Evolutionary conservation across 2,113 vertebrate species (phyloP).

Genomic region (Boulengeromyrus knoepffleri): DNA sequence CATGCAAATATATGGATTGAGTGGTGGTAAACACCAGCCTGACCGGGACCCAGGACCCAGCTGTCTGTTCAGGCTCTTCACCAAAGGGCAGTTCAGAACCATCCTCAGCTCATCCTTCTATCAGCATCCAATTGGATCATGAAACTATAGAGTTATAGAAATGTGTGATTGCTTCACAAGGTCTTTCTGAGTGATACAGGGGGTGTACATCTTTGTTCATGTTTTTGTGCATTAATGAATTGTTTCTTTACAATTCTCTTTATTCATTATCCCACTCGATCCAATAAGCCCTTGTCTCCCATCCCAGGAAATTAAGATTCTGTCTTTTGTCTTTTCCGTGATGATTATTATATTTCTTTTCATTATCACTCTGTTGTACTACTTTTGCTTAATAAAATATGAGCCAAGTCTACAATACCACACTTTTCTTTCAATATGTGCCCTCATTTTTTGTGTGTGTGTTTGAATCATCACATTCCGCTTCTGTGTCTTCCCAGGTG

Average conservation of each 20-base stretch:
- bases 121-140: conserved; percentile 15
- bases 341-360: conserved; percentile 24
- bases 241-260: conserved; percentile 36
- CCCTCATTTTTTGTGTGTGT: neutral
- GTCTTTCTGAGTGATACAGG: conserved; percentile 48
- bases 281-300: conserved; percentile 57
- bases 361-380: conserved; percentile 43
- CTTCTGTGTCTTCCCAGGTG: conserved; percentile 60
- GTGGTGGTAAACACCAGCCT: neutral
- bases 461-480: neutral
- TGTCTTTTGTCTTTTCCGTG: conserved; percentile 52
- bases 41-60: neutral
- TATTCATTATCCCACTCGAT: conserved; percentile 48
- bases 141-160: conserved; percentile 38
- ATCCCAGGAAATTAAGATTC: conserved; percentile 63
- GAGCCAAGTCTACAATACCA: neutral
- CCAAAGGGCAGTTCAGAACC: neutral
- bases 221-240: conserved; percentile 43
- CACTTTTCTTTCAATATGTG: neutral
- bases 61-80: neutral
- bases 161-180: conserved; percentile 55
- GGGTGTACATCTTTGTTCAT: conserved; percentile 36
- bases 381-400: neutral
- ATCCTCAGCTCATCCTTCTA: neutral
- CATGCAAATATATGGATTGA: neutral